These are phyloP conservation scores for Taenaris catops DNA, from an alignment of 2,888 invertebrate genomes.

Conservation along the genomic window DNA sequence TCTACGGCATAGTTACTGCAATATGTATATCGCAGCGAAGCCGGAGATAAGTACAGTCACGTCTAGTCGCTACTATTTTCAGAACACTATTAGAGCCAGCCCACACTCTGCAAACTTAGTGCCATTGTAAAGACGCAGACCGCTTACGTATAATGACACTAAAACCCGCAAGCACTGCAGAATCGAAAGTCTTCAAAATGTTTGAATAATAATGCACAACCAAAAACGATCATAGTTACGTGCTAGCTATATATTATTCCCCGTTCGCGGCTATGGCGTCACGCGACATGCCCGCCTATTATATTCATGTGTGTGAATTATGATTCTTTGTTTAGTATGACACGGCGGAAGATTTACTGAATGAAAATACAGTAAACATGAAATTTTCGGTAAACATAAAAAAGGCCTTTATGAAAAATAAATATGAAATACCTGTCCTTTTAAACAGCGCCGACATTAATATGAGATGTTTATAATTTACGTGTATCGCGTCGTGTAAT, in stretches of 20 bases:
- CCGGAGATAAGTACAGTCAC: too few relatives aligned
- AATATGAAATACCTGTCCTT: constrained; percentile 9
- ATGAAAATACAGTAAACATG: constrained; percentile 6
- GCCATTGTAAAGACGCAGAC: too few relatives aligned
- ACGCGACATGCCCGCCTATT: constrained; percentile 34
- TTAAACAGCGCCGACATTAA: constrained; percentile 4
- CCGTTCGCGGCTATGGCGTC: constrained; percentile 31
- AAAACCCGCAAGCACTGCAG: too few relatives aligned
- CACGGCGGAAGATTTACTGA: constrained; percentile 33
- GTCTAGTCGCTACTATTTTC: too few relatives aligned
- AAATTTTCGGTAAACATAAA: constrained; percentile 10
- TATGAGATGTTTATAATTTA: not conserved
- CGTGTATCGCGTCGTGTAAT: too few relatives aligned
- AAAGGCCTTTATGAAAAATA: constrained; percentile 8
- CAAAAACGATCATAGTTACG: constrained; percentile 1
- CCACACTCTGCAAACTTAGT: too few relatives aligned
- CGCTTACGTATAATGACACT: too few relatives aligned
- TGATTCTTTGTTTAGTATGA: constrained; percentile 27
- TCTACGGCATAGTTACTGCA: too few relatives aligned
- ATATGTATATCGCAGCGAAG: too few relatives aligned
- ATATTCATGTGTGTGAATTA: constrained; percentile 48
- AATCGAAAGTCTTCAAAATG: too few relatives aligned
- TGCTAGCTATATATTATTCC: constrained; percentile 1
- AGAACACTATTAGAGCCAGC: too few relatives aligned
- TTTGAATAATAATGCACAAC: too few relatives aligned